Evolutionary conservation across 2,797 vertebrate species (phyloP).

Genomic region (Eutrigla gurnardus): DNA sequence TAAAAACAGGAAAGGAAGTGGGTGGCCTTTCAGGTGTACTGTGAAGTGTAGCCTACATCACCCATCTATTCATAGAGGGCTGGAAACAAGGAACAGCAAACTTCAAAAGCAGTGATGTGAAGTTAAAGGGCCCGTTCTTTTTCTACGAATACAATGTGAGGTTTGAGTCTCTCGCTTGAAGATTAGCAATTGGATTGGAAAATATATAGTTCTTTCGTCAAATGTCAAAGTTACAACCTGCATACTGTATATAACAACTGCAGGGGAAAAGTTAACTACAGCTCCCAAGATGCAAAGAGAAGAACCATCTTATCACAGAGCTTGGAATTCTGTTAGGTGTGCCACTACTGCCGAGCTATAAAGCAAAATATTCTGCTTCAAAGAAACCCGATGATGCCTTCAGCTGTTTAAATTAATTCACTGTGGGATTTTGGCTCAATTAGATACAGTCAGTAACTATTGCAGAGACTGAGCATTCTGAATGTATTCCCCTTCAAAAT

Average conservation of each 20-base stretch:
- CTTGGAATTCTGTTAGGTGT: neutral
- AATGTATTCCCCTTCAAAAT: neutral
- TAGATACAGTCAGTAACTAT: neutral
- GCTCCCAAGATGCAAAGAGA: neutral
- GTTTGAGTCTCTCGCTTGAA: neutral
- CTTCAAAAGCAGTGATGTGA: neutral
- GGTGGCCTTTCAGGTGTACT: conserved; percentile 56
- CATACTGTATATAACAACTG: neutral
- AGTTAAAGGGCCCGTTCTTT: conserved; percentile 21
- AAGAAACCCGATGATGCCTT: conserved; percentile 2
- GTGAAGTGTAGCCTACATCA: conserved; percentile 12
- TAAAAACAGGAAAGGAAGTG: conserved; percentile 54
- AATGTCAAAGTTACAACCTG: conserved; percentile 5
- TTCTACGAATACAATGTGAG: neutral
- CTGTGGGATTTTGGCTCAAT: neutral
- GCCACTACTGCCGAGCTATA: neutral
- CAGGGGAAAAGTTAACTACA: neutral
- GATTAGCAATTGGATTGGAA: conserved; percentile 20
- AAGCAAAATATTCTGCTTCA: neutral
- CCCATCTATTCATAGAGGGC: conserved; percentile 27
- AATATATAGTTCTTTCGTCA: conserved; percentile 5
- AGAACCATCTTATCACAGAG: neutral
- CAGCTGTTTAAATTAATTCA: neutral
- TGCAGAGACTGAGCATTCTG: neutral
- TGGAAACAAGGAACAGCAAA: conserved; percentile 29